Percentiles rank a stretch among this genome's conserved stretches.
Evolutionary conservation across 2,888 invertebrate genomes (phyloP).

Genomic region (Phragmatobia fuliginosa): DNA sequence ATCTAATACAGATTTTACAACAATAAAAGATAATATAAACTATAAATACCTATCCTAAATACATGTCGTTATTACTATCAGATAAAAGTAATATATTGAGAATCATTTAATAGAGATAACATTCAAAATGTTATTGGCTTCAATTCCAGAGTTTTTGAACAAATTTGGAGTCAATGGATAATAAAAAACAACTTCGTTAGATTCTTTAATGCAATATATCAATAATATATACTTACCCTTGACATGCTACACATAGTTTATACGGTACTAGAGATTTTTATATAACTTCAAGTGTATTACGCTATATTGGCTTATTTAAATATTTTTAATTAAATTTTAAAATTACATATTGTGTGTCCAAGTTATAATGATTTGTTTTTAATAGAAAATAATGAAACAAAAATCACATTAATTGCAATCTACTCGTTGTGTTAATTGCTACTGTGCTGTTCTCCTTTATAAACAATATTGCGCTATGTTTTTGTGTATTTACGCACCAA

Average conservation of each 20-base stretch:
- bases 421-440: no score
- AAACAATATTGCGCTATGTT: no score
- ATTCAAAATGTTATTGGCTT: not conserved
- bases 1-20: not conserved
- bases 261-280: not conserved
- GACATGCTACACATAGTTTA: not conserved
- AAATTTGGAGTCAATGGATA: no score
- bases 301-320: not conserved
- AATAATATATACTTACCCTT: not conserved
- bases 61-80: not conserved
- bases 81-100: not conserved
- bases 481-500: no score
- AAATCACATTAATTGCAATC: not conserved
- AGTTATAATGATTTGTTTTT: not conserved
- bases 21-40: not conserved
- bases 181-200: no score
- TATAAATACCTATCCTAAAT: not conserved
- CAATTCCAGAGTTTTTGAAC: no score
- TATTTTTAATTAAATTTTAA: not conserved
- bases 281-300: not conserved
- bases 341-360: not conserved
- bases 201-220: not conserved
- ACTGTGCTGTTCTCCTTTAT: no score
- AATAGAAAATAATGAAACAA: not conserved
- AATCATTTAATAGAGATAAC: not conserved